Evolutionary conservation across 2,888 invertebrate genomes (phyloP), one percentile per base, ranked within the genome.

Genomic region (Mactromeris polynyma): DNA sequence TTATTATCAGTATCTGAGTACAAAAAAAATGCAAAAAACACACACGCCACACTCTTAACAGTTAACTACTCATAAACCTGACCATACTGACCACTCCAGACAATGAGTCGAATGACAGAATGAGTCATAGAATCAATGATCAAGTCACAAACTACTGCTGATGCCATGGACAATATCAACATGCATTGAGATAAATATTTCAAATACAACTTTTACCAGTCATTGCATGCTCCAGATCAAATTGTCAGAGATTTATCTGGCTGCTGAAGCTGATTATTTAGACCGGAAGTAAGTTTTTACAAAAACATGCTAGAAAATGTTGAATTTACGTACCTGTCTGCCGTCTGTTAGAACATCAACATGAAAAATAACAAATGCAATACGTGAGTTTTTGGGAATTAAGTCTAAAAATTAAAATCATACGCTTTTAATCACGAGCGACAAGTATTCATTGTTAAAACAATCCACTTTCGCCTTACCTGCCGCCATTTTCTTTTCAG

Each of bases 401-500:
- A 64, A 31, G 21, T 3, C 36, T 17, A 40, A 40, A 38, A 7
- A 31, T 14, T 33, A 21, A 31, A 40, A 40, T 64, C 38, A 33
- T 40, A n/a, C 21, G 11, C 2, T 26, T 40, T 6, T 40, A 40
- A 14, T 1, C 38, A 26, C 11, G 17, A 33, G 31, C 73, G 73
- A 26, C 36, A 19, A 14, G n/a, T 26, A 36, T 73, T 73, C 36
- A 73, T 73, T 33, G n/a, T 38, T 11, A 2, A 36, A 54, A 40
- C 51, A 58, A n/a, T 26, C 33, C 14, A 26, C 51, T 42, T 69
- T 51, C n/a, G 19, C 88, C 88, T 85, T 85, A 93, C 93, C 93
- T 88, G 93, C 92, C 93, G 93, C 93, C 93, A 93, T 93, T 89
- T 93, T 92, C 86, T 64, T 69, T 83, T 81, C 80, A 64, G 58